Evolutionary conservation across 2,888 invertebrate genomes (phyloP).

Genomic region (Dione juno): DNA sequence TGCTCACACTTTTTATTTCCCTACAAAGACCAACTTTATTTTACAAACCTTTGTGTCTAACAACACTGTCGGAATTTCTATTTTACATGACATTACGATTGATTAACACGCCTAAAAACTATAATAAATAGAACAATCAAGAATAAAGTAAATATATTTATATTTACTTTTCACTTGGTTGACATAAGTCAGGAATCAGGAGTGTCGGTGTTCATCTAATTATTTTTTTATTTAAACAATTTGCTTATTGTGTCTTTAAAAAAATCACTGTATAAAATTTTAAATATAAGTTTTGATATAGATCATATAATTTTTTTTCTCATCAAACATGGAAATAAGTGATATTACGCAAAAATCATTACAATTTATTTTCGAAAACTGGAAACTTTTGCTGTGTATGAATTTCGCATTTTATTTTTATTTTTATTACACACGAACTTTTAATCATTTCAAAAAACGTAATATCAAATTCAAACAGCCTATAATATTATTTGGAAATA

Average conservation of each 20-base stretch:
- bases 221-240: neutral
- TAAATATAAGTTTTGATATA: too few relatives aligned
- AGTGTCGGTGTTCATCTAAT: neutral
- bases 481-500: conserved; percentile 76
- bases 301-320: too few relatives aligned
- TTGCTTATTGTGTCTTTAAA: too few relatives aligned
- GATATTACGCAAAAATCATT: conserved; percentile 45
- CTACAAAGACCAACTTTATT: too few relatives aligned
- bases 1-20: too few relatives aligned
- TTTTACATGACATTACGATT: too few relatives aligned
- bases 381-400: conserved; percentile 64
- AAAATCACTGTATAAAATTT: too few relatives aligned
- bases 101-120: neutral
- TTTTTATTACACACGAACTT: conserved; percentile 73
- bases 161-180: too few relatives aligned
- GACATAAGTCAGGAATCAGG: neutral
- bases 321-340: conserved; percentile 25
- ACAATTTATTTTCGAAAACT: conserved; percentile 62
- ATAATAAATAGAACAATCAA: too few relatives aligned
- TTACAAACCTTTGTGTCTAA: too few relatives aligned
- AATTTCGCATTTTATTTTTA: conserved; percentile 64
- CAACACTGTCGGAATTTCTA: too few relatives aligned
- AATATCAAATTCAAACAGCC: conserved; percentile 75
- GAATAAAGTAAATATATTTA: neutral
- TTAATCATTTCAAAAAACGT: conserved; percentile 74